Percentiles rank a stretch among this genome's conserved stretches.
Evolutionary conservation across 2,797 vertebrate species (phyloP).

Genomic region (Dermochelys coriacea): DNA sequence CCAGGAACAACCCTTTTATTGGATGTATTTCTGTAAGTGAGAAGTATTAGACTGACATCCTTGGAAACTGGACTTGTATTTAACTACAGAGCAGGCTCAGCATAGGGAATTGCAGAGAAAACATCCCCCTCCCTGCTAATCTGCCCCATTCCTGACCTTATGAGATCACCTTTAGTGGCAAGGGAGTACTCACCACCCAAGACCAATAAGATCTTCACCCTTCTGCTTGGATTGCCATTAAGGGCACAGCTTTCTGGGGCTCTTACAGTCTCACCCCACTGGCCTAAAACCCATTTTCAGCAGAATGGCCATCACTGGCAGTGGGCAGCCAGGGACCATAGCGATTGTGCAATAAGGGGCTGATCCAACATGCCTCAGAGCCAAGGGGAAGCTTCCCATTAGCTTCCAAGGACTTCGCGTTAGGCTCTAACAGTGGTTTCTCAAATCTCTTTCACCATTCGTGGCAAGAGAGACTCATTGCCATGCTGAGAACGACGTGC

Average conservation of each 20-base stretch:
- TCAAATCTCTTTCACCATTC: accelerated
- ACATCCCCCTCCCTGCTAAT: background rate
- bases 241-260: background rate
- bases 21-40: background rate
- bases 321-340: accelerated
- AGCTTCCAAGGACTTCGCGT: background rate
- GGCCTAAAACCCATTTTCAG: background rate
- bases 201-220: background rate
- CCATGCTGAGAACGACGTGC: accelerated
- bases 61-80: background rate
- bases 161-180: background rate
- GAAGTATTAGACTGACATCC: background rate
- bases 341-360: background rate
- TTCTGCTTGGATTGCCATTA: background rate
- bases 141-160: background rate
- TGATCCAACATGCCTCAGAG: accelerated
- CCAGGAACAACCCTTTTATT: background rate
- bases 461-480: accelerated
- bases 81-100: background rate
- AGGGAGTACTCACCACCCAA: background rate
- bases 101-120: background rate
- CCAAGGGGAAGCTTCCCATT: accelerated
- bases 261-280: background rate
- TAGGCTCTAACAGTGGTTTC: background rate
- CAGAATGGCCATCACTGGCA: background rate